Conservation (phyloP, 1,140 invertebrate species). For the Oppia nitens region DNA sequence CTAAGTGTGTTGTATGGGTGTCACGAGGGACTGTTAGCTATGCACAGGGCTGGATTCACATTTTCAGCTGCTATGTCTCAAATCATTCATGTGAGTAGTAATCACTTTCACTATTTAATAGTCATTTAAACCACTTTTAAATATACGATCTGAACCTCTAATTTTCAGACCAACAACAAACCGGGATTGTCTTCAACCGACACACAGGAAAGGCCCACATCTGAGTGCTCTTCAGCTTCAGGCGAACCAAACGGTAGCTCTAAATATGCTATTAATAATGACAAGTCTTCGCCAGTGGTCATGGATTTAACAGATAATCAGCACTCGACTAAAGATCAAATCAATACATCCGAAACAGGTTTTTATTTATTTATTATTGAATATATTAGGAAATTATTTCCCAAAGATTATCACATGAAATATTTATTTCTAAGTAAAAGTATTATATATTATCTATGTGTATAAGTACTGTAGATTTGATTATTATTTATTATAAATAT, state of each 20-base stretch:
- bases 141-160: not conserved
- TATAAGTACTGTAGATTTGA: no score
- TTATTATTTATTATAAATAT: no score
- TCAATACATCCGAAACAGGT: not conserved
- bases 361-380: no score
- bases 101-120: not conserved
- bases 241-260: not conserved
- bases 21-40: conserved; percentile 25
- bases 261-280: not conserved
- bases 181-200: not conserved
- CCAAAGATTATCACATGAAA: no score
- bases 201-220: not conserved
- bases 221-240: not conserved
- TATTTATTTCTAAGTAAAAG: no score
- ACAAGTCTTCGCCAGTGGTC: not conserved
- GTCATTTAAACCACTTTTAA: not conserved
- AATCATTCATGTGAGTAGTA: conserved; percentile 16
- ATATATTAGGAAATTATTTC: no score
- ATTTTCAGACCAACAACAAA: no score
- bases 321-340: not conserved
- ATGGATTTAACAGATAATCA: not conserved
- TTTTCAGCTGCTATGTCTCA: conserved; percentile 24
- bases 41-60: conserved; percentile 25
- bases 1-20: conserved; percentile 63
- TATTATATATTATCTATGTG: no score